Conservation (phyloP, 2,888 invertebrate species). For the Xestia ashworthii region DNA sequence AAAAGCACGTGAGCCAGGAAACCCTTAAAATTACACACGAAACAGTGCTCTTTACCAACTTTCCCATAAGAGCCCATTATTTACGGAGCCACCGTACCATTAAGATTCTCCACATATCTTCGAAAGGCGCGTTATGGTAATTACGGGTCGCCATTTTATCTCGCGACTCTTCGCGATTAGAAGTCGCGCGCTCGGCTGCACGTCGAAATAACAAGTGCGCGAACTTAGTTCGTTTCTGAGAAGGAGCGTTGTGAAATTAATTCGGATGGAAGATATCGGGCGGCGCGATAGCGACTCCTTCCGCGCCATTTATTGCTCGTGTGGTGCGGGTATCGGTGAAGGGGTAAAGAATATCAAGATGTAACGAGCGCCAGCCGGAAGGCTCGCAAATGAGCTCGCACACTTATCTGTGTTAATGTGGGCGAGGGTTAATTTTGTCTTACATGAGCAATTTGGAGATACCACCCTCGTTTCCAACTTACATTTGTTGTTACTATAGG, state of each 20-base stretch:
- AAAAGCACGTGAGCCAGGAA: slow-evolving; percentile 88
- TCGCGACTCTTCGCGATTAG: slow-evolving; percentile 88
- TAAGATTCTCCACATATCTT: slow-evolving; percentile 91
- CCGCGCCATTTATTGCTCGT: slow-evolving; percentile 91
- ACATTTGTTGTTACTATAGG: slow-evolving; percentile 78
- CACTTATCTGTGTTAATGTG: slow-evolving; percentile 90
- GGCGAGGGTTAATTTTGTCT: slow-evolving; percentile 90
- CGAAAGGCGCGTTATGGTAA: slow-evolving; percentile 90
- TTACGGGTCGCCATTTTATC: slow-evolving; percentile 91
- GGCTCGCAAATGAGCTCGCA: slow-evolving; percentile 90
- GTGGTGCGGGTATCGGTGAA: slow-evolving; percentile 89
- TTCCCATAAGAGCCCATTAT: slow-evolving; percentile 91
- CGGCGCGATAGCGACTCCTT: slow-evolving; percentile 88
- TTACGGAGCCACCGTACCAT: slow-evolving; percentile 90
- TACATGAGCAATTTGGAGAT: slow-evolving; percentile 90
- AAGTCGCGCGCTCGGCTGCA: slow-evolving; percentile 82
- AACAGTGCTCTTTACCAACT: slow-evolving; percentile 90
- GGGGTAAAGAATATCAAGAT: slow-evolving; percentile 91
- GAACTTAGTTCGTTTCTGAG: slow-evolving; percentile 88
- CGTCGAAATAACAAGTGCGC: slow-evolving; percentile 89
- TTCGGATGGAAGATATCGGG: slow-evolving; percentile 91
- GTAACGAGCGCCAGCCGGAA: slow-evolving; percentile 89
- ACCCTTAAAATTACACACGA: slow-evolving; percentile 90
- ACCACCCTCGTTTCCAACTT: slow-evolving; percentile 81
- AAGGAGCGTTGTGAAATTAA: slow-evolving; percentile 87